Base-by-base conservation (phyloP, 2,888 invertebrate species). In the Philhelius pedissequus region DNA sequence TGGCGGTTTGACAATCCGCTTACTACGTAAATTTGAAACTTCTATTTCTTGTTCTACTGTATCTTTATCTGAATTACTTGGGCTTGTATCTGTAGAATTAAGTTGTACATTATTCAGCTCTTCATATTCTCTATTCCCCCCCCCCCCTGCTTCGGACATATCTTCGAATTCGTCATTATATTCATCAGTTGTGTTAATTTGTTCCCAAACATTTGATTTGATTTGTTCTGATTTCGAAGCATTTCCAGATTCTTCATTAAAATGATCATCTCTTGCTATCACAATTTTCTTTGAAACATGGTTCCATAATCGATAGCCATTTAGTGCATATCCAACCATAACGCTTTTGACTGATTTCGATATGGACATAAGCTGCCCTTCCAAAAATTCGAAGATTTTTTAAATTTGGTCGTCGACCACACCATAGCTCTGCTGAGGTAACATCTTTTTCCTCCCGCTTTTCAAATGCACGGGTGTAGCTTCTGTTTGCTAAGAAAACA, bases 401-500 rank as follows among this genome's bases (percentile, higher is more conserved):
- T 11, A 48, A 22, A 5, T 25, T 25, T 25, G 25, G 25, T 25
- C 25, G 25, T 25, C 25, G 25, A 20, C 50, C 50, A 8, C 15
- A 27, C 50, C 27, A 52, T 27, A 52, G 22, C 15, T 52, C 27
- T 8, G 50, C 27, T 4, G 50, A 27, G 3, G 27, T 52, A 3
- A 52, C 13, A 52, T 52, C 13, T n/a, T 52, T 25, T 5, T 25
- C 3, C 25, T 25, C 3, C 9, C 13, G 4, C 15, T 52, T n/a
- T 52, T 52, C 15, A n/a, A 52, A 52, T 13, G n/a, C 50, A 52
- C 27, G 11, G 1, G 25, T n/a, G 15, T 15, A 50, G 15, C 66
- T 68, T 50, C 66, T 22, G 20, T 68, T 68, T 3, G 35, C 20
- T 25, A 66, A 50, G 66, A 35, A 66, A 11, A 66, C 22, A 7